Conservation (phyloP, 2,797 vertebrate species). For the Menidia menidia region DNA sequence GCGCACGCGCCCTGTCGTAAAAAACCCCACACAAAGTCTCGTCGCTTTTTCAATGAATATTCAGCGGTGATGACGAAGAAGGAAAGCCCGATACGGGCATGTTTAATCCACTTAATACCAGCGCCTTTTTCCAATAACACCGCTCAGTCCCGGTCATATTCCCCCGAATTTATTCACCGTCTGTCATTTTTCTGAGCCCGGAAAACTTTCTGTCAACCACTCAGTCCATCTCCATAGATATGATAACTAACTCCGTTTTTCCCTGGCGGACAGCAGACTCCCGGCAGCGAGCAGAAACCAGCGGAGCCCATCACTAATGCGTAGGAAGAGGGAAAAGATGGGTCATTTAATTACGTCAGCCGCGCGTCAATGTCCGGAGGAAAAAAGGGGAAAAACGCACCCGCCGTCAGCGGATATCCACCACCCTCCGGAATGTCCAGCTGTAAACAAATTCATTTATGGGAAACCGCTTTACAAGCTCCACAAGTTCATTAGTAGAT, state of each 20-base stretch:
- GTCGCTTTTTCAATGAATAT: conserved; percentile 81
- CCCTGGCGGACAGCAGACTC: background rate
- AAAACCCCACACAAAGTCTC: conserved; percentile 69
- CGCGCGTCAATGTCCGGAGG: conserved; percentile 68
- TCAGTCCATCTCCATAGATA: background rate
- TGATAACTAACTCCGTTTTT: too few relatives aligned
- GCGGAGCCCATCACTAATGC: conserved; percentile 22
- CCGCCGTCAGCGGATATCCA: conserved; percentile 52
- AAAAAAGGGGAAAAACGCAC: conserved; percentile 7
- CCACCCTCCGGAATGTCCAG: conserved; percentile 45
- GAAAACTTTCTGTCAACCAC: background rate
- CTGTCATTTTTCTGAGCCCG: background rate
- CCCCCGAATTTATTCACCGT: too few relatives aligned
- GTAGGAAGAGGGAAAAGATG: conserved; percentile 63
- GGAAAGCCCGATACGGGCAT: conserved; percentile 3
- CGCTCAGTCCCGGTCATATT: too few relatives aligned
- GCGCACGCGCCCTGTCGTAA: conserved; percentile 77
- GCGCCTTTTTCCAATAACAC: background rate
- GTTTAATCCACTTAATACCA: background rate
- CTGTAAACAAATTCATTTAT: conserved; percentile 4
- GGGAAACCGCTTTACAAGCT: background rate
- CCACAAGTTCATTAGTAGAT: background rate
- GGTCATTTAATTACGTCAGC: conserved; percentile 75
- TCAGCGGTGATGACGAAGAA: conserved; percentile 75
- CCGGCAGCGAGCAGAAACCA: background rate